Conservation (phyloP, 2,888 invertebrate genomes). For the Parasteatoda lunata region DNA sequence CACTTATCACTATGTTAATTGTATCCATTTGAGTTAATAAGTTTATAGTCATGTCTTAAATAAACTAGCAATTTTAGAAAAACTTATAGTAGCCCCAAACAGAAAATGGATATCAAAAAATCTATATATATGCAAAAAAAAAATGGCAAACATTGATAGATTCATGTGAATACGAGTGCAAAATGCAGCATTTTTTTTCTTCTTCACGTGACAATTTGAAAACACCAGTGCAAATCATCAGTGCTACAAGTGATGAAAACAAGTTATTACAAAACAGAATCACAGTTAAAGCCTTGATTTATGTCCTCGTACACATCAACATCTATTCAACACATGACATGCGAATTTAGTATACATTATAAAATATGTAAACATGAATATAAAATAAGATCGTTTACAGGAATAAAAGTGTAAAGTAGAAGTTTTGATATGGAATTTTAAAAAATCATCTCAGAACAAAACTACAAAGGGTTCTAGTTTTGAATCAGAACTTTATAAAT, state of each 20-base stretch:
- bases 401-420: background rate
- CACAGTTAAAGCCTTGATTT: constrained; percentile 49
- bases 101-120: too few relatives aligned
- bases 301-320: background rate
- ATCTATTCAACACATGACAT: background rate
- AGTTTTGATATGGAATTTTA: background rate
- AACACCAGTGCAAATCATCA: constrained; percentile 32
- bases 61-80: constrained; percentile 7
- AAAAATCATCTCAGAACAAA: background rate
- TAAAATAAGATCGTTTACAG: background rate
- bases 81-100: background rate
- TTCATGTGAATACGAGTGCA: too few relatives aligned
- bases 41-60: background rate
- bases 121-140: too few relatives aligned
- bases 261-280: constrained; percentile 4
- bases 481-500: too few relatives aligned
- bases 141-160: too few relatives aligned
- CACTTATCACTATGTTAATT: background rate
- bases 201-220: constrained; percentile 30
- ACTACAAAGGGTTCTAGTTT: too few relatives aligned
- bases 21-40: background rate
- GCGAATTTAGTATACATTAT: background rate
- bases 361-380: background rate
- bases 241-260: constrained; percentile 3
- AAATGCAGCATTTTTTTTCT: too few relatives aligned